phyloP scores from a whole-genome alignment of 2,888 invertebrate genomes.

The Muscina levida region DNA sequence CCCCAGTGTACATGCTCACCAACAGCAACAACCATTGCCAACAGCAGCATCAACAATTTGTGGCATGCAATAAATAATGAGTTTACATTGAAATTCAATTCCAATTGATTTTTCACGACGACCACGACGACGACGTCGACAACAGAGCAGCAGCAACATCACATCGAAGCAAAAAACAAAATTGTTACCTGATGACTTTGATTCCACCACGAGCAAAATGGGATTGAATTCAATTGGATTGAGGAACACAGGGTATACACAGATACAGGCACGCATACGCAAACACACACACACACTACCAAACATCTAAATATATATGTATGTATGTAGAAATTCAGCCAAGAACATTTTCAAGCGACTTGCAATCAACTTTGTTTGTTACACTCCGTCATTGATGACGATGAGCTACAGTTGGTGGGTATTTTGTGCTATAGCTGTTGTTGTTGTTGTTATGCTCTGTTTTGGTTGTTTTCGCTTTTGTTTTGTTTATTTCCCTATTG shows the following conservation, averaged over 20 bases:
- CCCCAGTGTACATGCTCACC: not conserved
- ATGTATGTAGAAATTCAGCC: too few species aligned
- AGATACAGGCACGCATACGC: too few species aligned
- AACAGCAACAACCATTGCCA: conserved; percentile 12
- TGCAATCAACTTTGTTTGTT: conserved; percentile 60
- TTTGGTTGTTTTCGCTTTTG: too few species aligned
- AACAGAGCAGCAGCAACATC: conserved; percentile 21
- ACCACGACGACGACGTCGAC: conserved; percentile 29
- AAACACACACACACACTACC: not conserved
- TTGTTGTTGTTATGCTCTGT: conserved; percentile 24
- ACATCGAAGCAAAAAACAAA: conserved; percentile 10
- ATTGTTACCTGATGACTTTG: conserved; percentile 55
- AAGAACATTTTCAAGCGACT: not conserved
- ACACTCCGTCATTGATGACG: conserved; percentile 24
- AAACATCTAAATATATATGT: not conserved
- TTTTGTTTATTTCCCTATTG: too few species aligned
- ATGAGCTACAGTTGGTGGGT: conserved; percentile 44
- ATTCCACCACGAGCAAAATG: conserved; percentile 36
- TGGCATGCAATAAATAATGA: conserved; percentile 49
- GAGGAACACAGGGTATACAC: not conserved
- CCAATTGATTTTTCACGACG: conserved; percentile 59
- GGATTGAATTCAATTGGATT: conserved; percentile 35
- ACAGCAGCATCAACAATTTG: conserved; percentile 47
- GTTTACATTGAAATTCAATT: conserved; percentile 58
- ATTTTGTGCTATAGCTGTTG: conserved; percentile 35